Evolutionary conservation across 2,888 invertebrate species (phyloP).

Genomic region (Lepetodrilus schrolli): DNA sequence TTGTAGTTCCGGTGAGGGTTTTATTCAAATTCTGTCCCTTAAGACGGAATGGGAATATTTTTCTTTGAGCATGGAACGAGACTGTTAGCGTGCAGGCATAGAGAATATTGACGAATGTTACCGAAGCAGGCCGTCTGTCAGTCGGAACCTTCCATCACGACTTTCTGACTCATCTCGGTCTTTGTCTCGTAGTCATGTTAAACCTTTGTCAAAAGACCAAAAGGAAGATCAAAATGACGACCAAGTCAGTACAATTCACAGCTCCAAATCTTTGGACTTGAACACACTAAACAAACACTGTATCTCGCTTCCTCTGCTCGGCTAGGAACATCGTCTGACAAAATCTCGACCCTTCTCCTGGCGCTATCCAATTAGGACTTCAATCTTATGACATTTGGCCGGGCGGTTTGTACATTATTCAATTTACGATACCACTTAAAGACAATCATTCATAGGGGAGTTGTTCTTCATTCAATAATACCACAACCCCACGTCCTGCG

Average conservation of each 20-base stretch:
- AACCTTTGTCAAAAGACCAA: conserved; percentile 8
- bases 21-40: conserved; percentile 26
- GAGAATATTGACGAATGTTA: conserved; percentile 5
- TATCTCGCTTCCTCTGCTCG: neutral
- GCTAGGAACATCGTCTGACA: neutral
- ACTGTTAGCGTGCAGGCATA: neutral
- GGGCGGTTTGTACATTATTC: conserved; percentile 42
- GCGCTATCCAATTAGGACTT: conserved; percentile 35
- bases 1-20: conserved; percentile 11
- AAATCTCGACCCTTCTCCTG: conserved; percentile 14
- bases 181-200: neutral
- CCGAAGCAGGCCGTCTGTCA: neutral
- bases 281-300: neutral
- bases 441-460: conserved; percentile 16
- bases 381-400: conserved; percentile 46
- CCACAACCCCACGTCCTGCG: neutral
- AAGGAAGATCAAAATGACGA: conserved; percentile 11
- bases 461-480: conserved; percentile 20
- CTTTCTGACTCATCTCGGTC: conserved; percentile 7
- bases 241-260: neutral
- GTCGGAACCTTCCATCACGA: neutral
- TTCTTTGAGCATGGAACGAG: conserved; percentile 10
- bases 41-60: conserved; percentile 26
- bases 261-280: neutral
- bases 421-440: conserved; percentile 36